Percentiles rank a stretch among this genome's conserved stretches.
Evolutionary conservation across 2,797 vertebrate species (phyloP).

Genomic region (Etheostoma nigrum): DNA sequence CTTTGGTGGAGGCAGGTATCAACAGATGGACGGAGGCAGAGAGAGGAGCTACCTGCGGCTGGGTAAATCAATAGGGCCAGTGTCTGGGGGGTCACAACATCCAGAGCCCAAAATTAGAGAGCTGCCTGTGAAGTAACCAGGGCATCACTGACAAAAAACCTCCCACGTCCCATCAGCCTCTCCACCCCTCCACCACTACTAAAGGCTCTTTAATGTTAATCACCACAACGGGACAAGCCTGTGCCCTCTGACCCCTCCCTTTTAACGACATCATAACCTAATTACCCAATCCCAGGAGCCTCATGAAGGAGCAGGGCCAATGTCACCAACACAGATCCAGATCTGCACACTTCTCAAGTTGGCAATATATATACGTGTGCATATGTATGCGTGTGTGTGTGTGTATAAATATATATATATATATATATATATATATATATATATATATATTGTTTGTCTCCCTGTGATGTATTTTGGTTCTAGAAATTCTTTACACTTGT

Average conservation of each 20-base stretch:
- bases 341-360: constrained; percentile 8
- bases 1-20: constrained; percentile 70
- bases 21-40: constrained; percentile 27
- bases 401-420: no score
- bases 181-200: constrained; percentile 43
- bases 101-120: constrained; percentile 61
- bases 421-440: no score
- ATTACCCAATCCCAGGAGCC: constrained; percentile 68
- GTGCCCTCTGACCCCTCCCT: constrained; percentile 70
- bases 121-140: constrained; percentile 45
- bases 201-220: constrained; percentile 77
- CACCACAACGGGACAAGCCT: constrained; percentile 60
- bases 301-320: constrained; percentile 27
- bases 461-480: no score
- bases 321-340: constrained; percentile 45
- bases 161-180: constrained; percentile 31
- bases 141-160: constrained; percentile 51
- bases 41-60: constrained; percentile 66
- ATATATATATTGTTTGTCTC: no score
- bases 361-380: background rate
- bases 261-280: constrained; percentile 76
- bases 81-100: constrained; percentile 64
- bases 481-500: no score
- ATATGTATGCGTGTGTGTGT: no score
- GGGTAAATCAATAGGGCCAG: constrained; percentile 69